Percentiles rank a stretch among this genome's conserved stretches.
Evolutionary conservation across 1,140 invertebrate genomes (phyloP).

Genomic region (Megalonaias nervosa): DNA sequence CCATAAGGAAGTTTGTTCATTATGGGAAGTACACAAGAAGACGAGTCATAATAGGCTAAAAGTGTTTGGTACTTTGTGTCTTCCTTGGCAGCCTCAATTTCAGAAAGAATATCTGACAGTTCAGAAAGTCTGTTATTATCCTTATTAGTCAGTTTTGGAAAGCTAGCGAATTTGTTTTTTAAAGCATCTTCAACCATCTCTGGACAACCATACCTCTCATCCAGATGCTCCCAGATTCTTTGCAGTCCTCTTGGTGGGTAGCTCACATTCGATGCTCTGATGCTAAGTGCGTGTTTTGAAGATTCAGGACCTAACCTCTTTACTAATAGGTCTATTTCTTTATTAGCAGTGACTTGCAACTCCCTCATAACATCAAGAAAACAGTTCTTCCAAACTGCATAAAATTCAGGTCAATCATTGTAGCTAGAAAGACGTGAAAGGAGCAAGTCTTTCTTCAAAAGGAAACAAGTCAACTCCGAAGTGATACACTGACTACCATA

Average conservation of each 20-base stretch:
- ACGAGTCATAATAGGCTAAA: conserved; percentile 13
- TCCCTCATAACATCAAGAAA: conserved; percentile 22
- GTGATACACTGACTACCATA: not conserved
- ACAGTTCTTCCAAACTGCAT: conserved; percentile 24
- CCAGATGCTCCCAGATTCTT: conserved; percentile 31
- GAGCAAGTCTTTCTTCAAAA: conserved; percentile 37
- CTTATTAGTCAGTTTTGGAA: conserved; percentile 28
- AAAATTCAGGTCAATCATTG: conserved; percentile 27
- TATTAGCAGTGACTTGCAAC: conserved; percentile 1
- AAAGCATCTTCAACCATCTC: conserved; percentile 22
- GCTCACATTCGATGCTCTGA: conserved; percentile 11
- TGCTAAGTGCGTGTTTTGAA: conserved; percentile 19
- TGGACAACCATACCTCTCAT: conserved; percentile 27
- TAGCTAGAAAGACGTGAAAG: conserved; percentile 12
- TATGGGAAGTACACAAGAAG: conserved; percentile 14
- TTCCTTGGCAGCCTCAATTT: conserved; percentile 28
- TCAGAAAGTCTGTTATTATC: conserved; percentile 29
- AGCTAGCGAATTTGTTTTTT: conserved; percentile 17
- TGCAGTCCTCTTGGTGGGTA: conserved; percentile 1
- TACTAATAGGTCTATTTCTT: conserved; percentile 36
- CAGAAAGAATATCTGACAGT: conserved; percentile 26
- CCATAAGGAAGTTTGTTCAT: conserved; percentile 25
- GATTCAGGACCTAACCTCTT: conserved; percentile 30
- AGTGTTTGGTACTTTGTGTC: not conserved
- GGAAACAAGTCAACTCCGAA: conserved; percentile 15